Base-by-base conservation (phyloP, 2,113 vertebrate genomes). In the Ophthalmolycus amberensis region DNA sequence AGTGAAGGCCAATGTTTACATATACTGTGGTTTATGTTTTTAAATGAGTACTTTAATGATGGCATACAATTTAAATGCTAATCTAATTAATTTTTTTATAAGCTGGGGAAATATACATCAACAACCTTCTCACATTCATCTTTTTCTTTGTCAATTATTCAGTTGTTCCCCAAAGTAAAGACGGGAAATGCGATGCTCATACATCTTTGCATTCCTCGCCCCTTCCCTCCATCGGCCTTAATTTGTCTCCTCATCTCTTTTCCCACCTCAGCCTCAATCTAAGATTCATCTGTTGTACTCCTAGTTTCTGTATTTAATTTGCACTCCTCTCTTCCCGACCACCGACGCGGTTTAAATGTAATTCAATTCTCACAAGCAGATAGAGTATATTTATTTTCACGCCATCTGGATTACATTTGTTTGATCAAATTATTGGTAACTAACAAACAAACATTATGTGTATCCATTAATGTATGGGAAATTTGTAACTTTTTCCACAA, bases 131-230 rank as follows among this genome's bases (percentile, higher is more conserved):
- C 44, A 77, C 27, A 79, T 89, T 86, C 73, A 84, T 80, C 18
- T 52, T 70, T 85, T 86, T 80, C 70, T 71, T 77, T 29, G 90
- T 90, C 77, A 86, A 82, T 90, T 82, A 91, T 93, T 92, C 59
- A 90, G 32, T 37, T 25, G 11, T 29, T 79, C 63, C 66, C 56
- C 37, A 37, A 67, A 59, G 62, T 59, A 64, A 78, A 60, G 84
- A 70, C 3, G 6, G 54, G 59, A 54, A 85, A 86, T 8, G 20
- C 69, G 54, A 48, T 32, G 56, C 40, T 52, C 76, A 67, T 71
- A 37, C 25, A 42, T 79, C 83, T 83, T 42, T 75, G 38, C 59
- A 37, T 62, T 65, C 22, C 15, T 52, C 48, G 63, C 38, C 44
- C 22, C 29, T 58, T 46, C 16, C 18, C 32, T 56, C 40, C 40